Base-by-base conservation (phyloP, 2,797 vertebrate genomes). In the Mus spretus region DNA sequence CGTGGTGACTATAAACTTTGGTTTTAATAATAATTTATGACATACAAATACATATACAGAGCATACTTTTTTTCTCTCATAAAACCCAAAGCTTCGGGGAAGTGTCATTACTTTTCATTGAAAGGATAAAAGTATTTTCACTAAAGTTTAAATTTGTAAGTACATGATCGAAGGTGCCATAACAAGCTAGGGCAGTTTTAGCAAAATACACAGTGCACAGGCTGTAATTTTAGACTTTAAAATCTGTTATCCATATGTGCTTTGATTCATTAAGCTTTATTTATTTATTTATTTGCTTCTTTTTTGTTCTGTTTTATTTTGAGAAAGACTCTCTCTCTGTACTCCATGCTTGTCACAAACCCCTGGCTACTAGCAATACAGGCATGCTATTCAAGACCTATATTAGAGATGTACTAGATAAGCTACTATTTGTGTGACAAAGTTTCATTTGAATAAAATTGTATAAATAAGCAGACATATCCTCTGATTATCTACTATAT, bases 111-210 rank as follows among this genome's bases (percentile, higher is more conserved):
- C 0, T 11, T 10, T 90, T 82, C 37, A 78, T 24, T n/a, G 5
- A 20, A 55, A 19, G 74, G 0, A 9, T 50, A 40, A 81, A 72
- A 53, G 19, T 75, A 65, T 87, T 89, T 91, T 94, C 22, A 65
- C 13, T 85, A 50, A 90, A 87, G 91, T 26, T 84, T 72, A 87
- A 31, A 88, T 80, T 94, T 77, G 17, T 96, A 50, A 28, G 40
- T 57, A 6, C 6, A 44, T 90, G n/a, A 63, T 57, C 63, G 19
- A 80, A 89, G 14, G 26, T 59, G 2, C 3, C 15, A n/a, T 34
- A 59, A 4, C 7, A 83, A 82, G 80, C 1, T 20, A 70, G 24
- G 59, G 1, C 34, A 57, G 2, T 82, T 14, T 90, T 26, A 74
- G 34, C 53, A 92, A 90, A 72, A 1, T 70, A 4, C 26, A 55